Evolutionary conservation across 2,113 vertebrate genomes (phyloP), one percentile per base, ranked within the genome.

Genomic region (Aldabrachelys gigantea): DNA sequence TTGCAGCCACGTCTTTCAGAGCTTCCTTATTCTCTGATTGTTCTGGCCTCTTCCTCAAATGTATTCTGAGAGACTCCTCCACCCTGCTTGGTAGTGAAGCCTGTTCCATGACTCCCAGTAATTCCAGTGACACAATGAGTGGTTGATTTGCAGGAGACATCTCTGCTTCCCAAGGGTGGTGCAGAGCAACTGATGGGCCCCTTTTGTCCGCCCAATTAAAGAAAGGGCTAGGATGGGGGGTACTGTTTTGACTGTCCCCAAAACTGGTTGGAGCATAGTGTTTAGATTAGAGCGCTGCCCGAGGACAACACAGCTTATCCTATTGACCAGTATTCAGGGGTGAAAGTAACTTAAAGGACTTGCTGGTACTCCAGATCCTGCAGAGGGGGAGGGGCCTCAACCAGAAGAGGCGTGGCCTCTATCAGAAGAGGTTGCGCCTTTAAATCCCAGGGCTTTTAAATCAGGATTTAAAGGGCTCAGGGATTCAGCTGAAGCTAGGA

Each of bases 31-130:
- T 78, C 2, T 1, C 38, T 0, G 0, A 13, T 38, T 81, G 81
- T 35, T 1, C 31, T 82, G 44, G 91, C 57, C 59, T 92, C 62
- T 95, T 82, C 54, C 41, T 85, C 86, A 87, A 52, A 83, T 38
- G 8, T 44, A 0, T 85, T 87, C 84, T 25, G 47, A 2, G 14
- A 91, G 62, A 84, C 25, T 92, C 38, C 84, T 96, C 92, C 91
- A n/a, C 0, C 5, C 89, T 17, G 9, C 56, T 47, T 69, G 44
- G 85, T 38, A 88, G 5, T 54, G 90, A 81, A 92, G n/a, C 8
- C 72, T 41, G 50, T 0, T 0, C 53, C 54, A 59, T 85, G 84
- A 35, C 75, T 83, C 47, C 25, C 16, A 13, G 56, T 27, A 80
- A 82, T 22, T 89, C 84, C 56, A 35, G 10, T 44, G 69, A 82